These are phyloP conservation scores for Parazoanthus swiftii DNA, from an alignment of 92 coral and sea anemone genomes.

Conservation along the genomic window DNA sequence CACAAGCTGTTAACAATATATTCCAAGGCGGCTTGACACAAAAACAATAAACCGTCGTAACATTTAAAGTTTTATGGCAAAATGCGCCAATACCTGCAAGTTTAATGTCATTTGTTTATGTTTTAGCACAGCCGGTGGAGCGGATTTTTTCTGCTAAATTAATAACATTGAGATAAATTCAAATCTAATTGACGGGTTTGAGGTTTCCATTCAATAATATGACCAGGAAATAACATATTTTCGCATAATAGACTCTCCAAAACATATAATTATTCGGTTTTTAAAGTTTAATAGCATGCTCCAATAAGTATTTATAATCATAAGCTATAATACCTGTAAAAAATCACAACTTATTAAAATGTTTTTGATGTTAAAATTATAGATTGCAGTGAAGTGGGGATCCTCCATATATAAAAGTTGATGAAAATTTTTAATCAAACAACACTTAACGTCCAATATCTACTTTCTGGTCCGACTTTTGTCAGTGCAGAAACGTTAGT, in stretches of 20 bases:
- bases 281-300: slow-evolving; percentile 10
- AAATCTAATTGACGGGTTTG: slow-evolving; percentile 28
- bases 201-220: not conserved
- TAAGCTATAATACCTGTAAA: not conserved
- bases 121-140: slow-evolving; percentile 6
- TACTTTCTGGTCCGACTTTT: too few relatives aligned
- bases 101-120: not conserved
- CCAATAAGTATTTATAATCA: slow-evolving; percentile 1
- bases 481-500: too few relatives aligned
- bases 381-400: not conserved
- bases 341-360: not conserved
- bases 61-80: not conserved
- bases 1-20: slow-evolving; percentile 33
- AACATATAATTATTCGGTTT: slow-evolving; percentile 8
- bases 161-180: slow-evolving; percentile 6
- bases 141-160: slow-evolving; percentile 25
- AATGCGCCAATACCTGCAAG: slow-evolving; percentile 21
- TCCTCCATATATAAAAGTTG: not conserved
- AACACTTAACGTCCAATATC: too few relatives aligned
- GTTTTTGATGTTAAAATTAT: not conserved
- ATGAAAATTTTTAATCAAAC: not conserved
- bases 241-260: not conserved
- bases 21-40: slow-evolving; percentile 14
- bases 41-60: slow-evolving; percentile 20
- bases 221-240: not conserved